Conservation (phyloP, 2,113 vertebrate species). For the Otocyon megalotis region DNA sequence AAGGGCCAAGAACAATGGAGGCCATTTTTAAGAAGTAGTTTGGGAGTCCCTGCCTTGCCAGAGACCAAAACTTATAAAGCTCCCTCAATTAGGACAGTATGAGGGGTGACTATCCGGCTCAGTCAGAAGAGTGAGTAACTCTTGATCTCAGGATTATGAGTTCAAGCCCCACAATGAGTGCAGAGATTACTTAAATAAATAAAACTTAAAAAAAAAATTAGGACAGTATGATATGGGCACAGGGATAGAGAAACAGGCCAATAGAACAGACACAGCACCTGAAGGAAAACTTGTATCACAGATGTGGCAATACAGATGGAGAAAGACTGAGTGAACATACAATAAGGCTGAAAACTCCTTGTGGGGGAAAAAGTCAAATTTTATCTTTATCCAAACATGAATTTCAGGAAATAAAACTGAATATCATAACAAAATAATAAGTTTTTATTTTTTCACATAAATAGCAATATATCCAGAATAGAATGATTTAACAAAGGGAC, state of each 20-base stretch:
- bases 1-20: neutral
- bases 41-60: neutral
- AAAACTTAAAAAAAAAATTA: neutral
- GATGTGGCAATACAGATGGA: neutral
- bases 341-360: neutral
- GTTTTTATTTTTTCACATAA: slow-evolving; percentile 40
- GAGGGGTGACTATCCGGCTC: neutral
- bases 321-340: neutral
- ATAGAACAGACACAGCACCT: neutral
- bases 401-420: neutral
- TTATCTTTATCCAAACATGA: neutral
- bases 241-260: neutral
- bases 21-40: neutral
- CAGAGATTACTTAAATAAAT: neutral
- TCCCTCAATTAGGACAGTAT: neutral
- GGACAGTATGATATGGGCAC: neutral
- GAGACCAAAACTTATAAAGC: neutral
- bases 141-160: neutral
- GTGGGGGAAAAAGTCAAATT: neutral
- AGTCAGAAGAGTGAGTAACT: neutral
- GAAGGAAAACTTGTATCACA: neutral
- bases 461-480: slow-evolving; percentile 12
- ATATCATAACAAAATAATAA: neutral
- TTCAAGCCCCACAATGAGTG: neutral
- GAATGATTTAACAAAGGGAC: neutral